Evolutionary conservation across 2,888 invertebrate genomes (phyloP), one percentile per base, ranked within the genome.

Genomic region (Drosophila emarginata): DNA sequence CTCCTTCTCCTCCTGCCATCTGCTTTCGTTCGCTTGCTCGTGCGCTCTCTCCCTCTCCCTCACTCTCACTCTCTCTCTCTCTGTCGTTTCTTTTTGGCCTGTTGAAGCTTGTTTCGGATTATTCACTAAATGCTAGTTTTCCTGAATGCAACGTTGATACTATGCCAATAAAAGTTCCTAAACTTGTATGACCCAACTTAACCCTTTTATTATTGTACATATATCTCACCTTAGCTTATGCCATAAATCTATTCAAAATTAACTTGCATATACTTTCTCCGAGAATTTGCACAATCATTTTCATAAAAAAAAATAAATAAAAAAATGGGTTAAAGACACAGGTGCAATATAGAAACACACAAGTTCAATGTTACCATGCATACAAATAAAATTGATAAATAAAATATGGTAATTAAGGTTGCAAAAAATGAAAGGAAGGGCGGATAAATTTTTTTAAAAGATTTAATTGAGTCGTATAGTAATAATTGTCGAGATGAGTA

Each of bases 1-100:
- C 45, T 45, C 18, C 71, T 37, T 63, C 64, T 66, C 39, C 37
- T 23, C 18, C n/a, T 32, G 32, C 54, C 15, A 9, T 9, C 18
- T 54, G 53, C 28, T 28, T 23, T 23, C 23, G 53, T 18, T 52
- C 15, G 52, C 6, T 14, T 15, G 51, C 51, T 26, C 14, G 23
- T 53, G 23, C 51, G 56, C 56, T 37, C 23, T 18, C 18, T 40
- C 21, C 21, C 23, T 59, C 15, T 32, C 15, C 26, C 28, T 15
- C 32, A 3, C 15, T n/a, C 32, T 23, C 11, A n/a, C 26, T 14
- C 53, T 14, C 53, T 14, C 26, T 52, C n/a, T 23, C 9, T 15
- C 11, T 54, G 53, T 4, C 32, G 26, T n/a, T n/a, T 36, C 57
- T 21, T 23, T 37, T 39, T 36, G 23, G 36, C 36, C 58, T 58